A percentile compares a stretch with the other conserved stretches of the same genome.
Conservation (phyloP, 2,888 invertebrate species). For the Drosophila monieri region DNA sequence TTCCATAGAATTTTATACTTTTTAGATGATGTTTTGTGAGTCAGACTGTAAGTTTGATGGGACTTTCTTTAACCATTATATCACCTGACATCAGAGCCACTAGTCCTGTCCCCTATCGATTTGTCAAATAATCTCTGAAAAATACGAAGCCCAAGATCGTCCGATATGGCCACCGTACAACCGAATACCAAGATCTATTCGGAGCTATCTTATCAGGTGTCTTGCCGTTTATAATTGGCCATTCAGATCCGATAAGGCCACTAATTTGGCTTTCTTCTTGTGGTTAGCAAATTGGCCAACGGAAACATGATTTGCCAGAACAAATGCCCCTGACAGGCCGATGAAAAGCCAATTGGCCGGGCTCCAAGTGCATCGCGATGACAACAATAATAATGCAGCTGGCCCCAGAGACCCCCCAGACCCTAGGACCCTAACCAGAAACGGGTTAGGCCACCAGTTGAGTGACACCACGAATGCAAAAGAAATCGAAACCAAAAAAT, state of each 20-base stretch:
- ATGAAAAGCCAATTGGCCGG: conserved; percentile 47
- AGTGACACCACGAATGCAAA: conserved; percentile 39
- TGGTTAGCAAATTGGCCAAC: conserved; percentile 4
- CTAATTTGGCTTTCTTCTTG: background rate
- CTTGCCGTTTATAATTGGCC: background rate
- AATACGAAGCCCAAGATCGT: conserved; percentile 1
- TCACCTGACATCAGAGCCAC: conserved; percentile 26
- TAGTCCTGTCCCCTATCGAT: conserved; percentile 9
- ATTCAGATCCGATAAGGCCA: background rate
- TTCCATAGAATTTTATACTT: too few species aligned
- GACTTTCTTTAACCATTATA: background rate
- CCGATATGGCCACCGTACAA: background rate
- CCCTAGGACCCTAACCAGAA: background rate
- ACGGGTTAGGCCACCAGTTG: conserved; percentile 35
- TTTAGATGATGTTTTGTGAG: background rate
- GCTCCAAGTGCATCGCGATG: conserved; percentile 36
- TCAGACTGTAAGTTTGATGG: background rate
- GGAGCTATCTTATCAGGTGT: conserved; percentile 13
- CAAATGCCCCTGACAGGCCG: conserved; percentile 34
- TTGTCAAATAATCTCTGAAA: conserved; percentile 10
- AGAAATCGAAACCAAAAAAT: conserved; percentile 34
- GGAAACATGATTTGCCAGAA: conserved; percentile 22
- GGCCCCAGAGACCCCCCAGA: background rate
- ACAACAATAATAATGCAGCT: conserved; percentile 11
- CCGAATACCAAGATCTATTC: conserved; percentile 18